Base-by-base conservation (phyloP, 2,888 invertebrate genomes). In the Ethmia dodecea region DNA sequence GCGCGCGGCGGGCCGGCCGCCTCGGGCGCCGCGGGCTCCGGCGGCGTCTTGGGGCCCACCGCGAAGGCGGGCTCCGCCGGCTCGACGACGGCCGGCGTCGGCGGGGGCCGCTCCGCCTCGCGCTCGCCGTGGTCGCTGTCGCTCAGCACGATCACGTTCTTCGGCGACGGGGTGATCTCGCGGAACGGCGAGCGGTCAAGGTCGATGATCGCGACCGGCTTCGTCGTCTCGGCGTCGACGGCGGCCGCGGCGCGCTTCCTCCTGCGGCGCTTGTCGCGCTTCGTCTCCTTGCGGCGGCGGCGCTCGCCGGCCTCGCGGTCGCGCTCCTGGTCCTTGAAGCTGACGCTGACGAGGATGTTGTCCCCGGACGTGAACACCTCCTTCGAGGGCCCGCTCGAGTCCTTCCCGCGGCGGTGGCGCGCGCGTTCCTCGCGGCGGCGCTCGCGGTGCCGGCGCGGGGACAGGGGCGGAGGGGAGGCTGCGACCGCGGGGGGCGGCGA, bases 311-410 rank as follows among this genome's bases (percentile, higher is more conserved):
- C 73, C 60, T 18, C 65, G 64, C 42, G 69, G 67, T 43, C 54
- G 38, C 71, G 59, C 50, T 68, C 87, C 47, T 89, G 89, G 52
- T 94, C 94, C 66, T 93, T 93, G 75, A 96, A 97, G 72, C 95
- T 96, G 11, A 97, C 95, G 76, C 95, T 96, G 8, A 97, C 96
- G 45, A 97, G 89, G 57, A 97, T 96, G 68, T 96, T 96, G 74
- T 96, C 95, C 2, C 96, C 96, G 8, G 96, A 95, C 0, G 96
- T 95, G 68, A 95, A 96, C 2, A 97, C 95, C 77, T 96, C 96
- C 69, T 96, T 96, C 2, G 93, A 93, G 1, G 94, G 93, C 67
- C 88, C 89, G 11, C 86, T 50, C 35, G 64, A 13, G 8, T 9
- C 20, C 20, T 20, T 20, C 8, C 20, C 20, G 20, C 20, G 20